Evolutionary conservation across 53 echinoderm and acorn worm species (phyloP), one percentile per base, ranked within the genome.

Genomic region (Crossaster papposus): DNA sequence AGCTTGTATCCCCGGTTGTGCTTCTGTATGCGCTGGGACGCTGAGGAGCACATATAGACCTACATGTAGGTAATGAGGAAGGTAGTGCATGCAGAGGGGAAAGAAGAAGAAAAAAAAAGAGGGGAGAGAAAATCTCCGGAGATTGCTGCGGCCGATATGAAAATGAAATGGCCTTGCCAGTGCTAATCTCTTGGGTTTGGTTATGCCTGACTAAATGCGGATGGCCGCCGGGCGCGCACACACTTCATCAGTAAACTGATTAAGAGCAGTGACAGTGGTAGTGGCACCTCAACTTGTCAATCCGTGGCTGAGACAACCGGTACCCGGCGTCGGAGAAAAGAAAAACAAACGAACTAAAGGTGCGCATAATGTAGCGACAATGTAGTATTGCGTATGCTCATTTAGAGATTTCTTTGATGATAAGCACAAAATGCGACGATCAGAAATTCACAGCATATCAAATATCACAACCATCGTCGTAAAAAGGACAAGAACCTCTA

Each of bases 181-280:
- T 35, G 77, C 62, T 87, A 87, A 87, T 87, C 87, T 87, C 87
- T 36, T 63, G 77, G 90, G 82, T 82, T 77, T 83, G 90, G 90
- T 77, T 90, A 90, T 90, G 90, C 82, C 76, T 90, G 90, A 83
- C 75, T 83, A 83, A 76, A 75, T 74, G 82, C 72, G 90, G 75
- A 90, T 75, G 90, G 90, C 90, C 83, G 34, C 44, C 34, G 83
- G 90, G 81, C 64, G 81, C 64, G 50, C 82, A 36, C 89, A 90
- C 83, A 90, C 82, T 90, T 83, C 90, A 90, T 90, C 90, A 90
- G 82, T 82, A 90, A 90, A 90, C 90, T 90, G 90, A 90, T 82
- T 90, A 91, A 79, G 78, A 70, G 81, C 77, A 70, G 79, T 91
- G 91, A 85, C 81, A 80, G 80, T 70, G 82, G 80, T 68, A 79